Evolutionary conservation across 1,140 invertebrate genomes (phyloP).

Genomic region (Achroia grisella): DNA sequence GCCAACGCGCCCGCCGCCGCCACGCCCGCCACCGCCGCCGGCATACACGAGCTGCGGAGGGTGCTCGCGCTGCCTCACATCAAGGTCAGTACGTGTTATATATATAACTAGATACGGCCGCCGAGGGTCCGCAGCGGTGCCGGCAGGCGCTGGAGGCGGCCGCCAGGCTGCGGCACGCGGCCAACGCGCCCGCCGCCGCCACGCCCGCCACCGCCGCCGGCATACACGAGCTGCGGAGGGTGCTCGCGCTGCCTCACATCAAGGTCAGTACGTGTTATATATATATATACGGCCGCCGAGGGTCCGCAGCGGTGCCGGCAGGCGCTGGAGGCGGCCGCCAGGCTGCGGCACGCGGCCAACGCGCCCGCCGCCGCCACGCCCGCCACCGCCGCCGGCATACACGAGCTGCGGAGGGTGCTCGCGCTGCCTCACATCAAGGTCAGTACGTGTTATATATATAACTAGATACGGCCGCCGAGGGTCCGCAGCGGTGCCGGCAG

Average conservation of each 20-base stretch:
- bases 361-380: slow-evolving; percentile 80
- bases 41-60: slow-evolving; percentile 82
- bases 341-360: slow-evolving; percentile 84
- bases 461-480: slow-evolving; percentile 88
- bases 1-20: slow-evolving; percentile 84
- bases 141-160: slow-evolving; percentile 84
- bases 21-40: slow-evolving; percentile 32
- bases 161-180: slow-evolving; percentile 83
- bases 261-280: slow-evolving; percentile 81
- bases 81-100: slow-evolving; percentile 81
- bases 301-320: slow-evolving; percentile 85
- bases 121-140: slow-evolving; percentile 85
- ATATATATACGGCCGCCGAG: slow-evolving; percentile 86
- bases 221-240: slow-evolving; percentile 82
- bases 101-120: no score
- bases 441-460: no score
- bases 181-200: slow-evolving; percentile 83
- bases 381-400: slow-evolving; percentile 56
- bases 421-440: slow-evolving; percentile 91
- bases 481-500: slow-evolving; percentile 83
- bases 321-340: slow-evolving; percentile 81
- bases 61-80: slow-evolving; percentile 88
- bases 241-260: slow-evolving; percentile 87
- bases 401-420: slow-evolving; percentile 86
- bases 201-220: slow-evolving; percentile 40